A percentile compares a stretch with the other conserved stretches of the same genome.
Conservation (phyloP, 2,113 vertebrate species). For the Heteronetta atricapilla region DNA sequence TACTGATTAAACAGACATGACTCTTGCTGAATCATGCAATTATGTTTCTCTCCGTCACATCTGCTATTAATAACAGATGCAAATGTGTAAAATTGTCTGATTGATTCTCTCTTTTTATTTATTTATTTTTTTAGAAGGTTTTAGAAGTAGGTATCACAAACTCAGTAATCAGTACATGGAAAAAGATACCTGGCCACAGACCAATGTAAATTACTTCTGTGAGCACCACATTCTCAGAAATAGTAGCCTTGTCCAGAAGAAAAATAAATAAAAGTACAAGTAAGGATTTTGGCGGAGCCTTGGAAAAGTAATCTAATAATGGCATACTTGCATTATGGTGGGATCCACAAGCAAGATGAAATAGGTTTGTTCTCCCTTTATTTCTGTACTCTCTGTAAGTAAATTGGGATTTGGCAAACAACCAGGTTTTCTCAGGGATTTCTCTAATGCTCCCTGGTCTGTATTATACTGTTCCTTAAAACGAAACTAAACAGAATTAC, state of each 20-base stretch:
- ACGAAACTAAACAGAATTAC: background rate
- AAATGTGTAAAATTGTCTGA: no score
- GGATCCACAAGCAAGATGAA: background rate
- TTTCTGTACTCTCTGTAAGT: background rate
- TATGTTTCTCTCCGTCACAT: no score
- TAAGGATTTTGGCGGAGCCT: background rate
- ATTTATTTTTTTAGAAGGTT: fast-evolving
- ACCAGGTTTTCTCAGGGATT: background rate
- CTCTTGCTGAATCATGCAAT: no score
- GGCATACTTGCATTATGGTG: fast-evolving
- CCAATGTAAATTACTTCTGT: background rate
- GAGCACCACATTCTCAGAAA: background rate
- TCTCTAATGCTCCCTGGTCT: background rate
- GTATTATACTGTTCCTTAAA: background rate
- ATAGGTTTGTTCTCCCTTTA: background rate
- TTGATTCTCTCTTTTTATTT: no score
- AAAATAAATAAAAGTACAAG: background rate
- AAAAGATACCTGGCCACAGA: no score
- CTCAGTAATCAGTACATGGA: background rate
- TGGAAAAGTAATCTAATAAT: background rate
- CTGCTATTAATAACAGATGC: no score
- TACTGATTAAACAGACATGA: no score
- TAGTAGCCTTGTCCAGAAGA: background rate
- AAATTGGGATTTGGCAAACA: background rate
- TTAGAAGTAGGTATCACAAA: background rate